Conservation (phyloP, 2,113 vertebrate species). For the Plotosus lineatus region DNA sequence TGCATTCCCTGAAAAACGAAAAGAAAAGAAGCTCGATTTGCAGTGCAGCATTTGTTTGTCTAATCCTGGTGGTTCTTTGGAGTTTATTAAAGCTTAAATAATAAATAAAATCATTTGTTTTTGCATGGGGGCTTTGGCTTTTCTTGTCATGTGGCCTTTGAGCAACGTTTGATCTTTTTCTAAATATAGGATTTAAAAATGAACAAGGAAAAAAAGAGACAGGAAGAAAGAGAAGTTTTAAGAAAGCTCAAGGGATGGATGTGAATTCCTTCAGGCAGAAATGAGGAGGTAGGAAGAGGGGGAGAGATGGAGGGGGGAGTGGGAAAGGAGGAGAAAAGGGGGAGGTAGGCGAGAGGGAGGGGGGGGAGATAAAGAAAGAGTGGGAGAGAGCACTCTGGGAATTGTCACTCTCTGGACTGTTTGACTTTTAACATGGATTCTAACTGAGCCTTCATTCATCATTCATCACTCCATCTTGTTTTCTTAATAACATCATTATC, state of each 20-base stretch:
- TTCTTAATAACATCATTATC: neutral
- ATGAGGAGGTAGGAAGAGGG: neutral
- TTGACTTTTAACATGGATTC: slow-evolving; percentile 35
- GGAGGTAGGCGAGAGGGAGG: neutral
- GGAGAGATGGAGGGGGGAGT: neutral
- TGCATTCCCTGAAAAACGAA: neutral
- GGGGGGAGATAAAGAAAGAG: neutral
- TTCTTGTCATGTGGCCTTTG: neutral
- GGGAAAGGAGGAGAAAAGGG: too few relatives aligned
- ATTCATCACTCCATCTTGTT: neutral
- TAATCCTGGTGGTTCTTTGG: neutral
- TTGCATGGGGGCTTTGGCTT: neutral
- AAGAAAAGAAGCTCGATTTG: neutral
- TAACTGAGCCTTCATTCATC: slow-evolving; percentile 25
- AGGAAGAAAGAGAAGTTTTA: slow-evolving; percentile 26
- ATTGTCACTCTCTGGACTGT: slow-evolving; percentile 33
- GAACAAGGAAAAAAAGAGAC: slow-evolving; percentile 19
- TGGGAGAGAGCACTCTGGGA: slow-evolving; percentile 36
- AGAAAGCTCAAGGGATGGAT: slow-evolving; percentile 37
- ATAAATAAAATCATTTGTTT: slow-evolving; percentile 23
- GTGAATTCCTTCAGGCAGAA: slow-evolving; percentile 24
- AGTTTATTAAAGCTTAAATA: slow-evolving; percentile 4
- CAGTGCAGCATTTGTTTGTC: neutral
- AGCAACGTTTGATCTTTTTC: slow-evolving; percentile 2
- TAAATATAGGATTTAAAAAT: slow-evolving; percentile 34